A percentile compares a stretch with the other conserved stretches of the same genome.
These are phyloP conservation scores for Elgaria multicarinata DNA, from an alignment of 2,113 vertebrate genomes.

Conservation along the genomic window DNA sequence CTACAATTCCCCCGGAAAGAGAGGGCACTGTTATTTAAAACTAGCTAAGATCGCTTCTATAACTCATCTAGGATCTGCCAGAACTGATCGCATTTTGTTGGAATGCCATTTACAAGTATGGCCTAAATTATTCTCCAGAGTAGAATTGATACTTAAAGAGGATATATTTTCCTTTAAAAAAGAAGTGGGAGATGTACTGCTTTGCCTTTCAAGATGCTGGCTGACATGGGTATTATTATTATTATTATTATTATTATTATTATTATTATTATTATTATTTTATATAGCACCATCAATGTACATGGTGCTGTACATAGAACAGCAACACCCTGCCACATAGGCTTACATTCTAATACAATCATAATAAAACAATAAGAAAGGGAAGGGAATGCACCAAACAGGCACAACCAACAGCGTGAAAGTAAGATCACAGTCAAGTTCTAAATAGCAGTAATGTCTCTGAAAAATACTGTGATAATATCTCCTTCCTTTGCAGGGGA, in stretches of 20 bases:
- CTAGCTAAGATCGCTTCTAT: background rate
- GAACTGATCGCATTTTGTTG: slow-evolving; percentile 34
- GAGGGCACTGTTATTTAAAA: slow-evolving; percentile 39
- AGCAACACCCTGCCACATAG: no score
- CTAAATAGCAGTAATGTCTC: background rate
- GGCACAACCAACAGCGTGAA: no score
- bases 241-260: no score
- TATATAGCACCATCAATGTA: no score
- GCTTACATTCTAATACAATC: no score
- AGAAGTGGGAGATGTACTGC: slow-evolving; percentile 31
- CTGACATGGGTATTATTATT: background rate
- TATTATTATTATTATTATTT: no score
- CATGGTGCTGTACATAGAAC: no score
- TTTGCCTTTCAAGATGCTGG: slow-evolving; percentile 33
- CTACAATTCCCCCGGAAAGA: slow-evolving; percentile 20
- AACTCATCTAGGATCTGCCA: slow-evolving; percentile 31
- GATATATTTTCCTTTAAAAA: slow-evolving; percentile 34
- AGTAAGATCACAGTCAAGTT: no score
- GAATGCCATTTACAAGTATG: slow-evolving; percentile 44
- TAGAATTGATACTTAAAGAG: slow-evolving; percentile 36
- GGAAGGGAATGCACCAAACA: no score
- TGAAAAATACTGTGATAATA: background rate
- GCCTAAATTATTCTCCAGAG: slow-evolving; percentile 40
- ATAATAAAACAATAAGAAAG: no score
- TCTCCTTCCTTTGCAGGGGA: background rate